These are phyloP conservation scores for Pammene aurita DNA, from an alignment of 2,888 invertebrate species.

Conservation along the genomic window DNA sequence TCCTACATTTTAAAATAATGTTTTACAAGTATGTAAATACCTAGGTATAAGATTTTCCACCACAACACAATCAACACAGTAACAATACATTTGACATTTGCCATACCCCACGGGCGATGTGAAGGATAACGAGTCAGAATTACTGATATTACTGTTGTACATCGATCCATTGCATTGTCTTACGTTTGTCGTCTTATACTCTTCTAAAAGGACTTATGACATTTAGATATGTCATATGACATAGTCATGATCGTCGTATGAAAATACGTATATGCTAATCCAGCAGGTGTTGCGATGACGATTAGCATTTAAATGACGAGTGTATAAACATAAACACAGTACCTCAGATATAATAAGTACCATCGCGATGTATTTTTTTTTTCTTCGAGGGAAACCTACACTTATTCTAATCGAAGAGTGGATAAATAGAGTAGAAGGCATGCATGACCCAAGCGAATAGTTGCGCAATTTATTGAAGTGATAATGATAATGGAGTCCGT, in stretches of 20 bases:
- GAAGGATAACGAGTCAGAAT: conserved; percentile 44
- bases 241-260: conserved; percentile 15
- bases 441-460: no score
- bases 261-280: conserved; percentile 42
- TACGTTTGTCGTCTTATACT: conserved; percentile 13
- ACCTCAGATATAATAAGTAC: conserved; percentile 10
- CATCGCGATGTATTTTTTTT: not conserved
- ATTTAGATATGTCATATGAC: conserved; percentile 16
- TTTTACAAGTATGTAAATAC: not conserved
- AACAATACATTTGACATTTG: conserved; percentile 42
- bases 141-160: conserved; percentile 40
- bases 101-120: conserved; percentile 39
- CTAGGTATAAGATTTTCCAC: conserved; percentile 22
- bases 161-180: conserved; percentile 40
- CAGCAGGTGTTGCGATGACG: conserved; percentile 52
- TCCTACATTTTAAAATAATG: conserved; percentile 1
- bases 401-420: not conserved
- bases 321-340: conserved; percentile 31
- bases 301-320: conserved; percentile 44
- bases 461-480: not conserved
- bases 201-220: conserved; percentile 11
- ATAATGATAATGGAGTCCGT: no score
- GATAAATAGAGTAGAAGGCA: no score
- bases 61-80: conserved; percentile 14
- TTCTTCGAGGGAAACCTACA: not conserved